Evolutionary conservation across 2,113 vertebrate genomes (phyloP), one percentile per base, ranked within the genome.

Genomic region (Nerophis lumbriciformis): DNA sequence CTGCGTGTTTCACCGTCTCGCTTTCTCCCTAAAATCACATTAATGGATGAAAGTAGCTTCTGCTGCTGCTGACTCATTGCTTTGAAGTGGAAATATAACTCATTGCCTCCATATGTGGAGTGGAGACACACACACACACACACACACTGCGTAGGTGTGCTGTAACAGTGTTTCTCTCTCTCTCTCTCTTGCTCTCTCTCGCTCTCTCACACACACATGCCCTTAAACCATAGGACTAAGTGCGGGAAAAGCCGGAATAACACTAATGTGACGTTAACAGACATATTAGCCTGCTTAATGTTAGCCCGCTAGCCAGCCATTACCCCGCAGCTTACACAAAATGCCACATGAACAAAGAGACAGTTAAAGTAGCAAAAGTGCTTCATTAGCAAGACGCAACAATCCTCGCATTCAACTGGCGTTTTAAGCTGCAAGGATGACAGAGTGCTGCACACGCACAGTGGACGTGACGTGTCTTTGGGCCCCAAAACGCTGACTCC

Each of bases 61-160:
- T 83, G 79, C 83, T 71, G 77, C 77, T 82, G 86, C 83, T 83
- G 85, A 85, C 79, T 84, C 76, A 77, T 79, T 51, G 79, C 87
- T 88, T 88, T 88, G 85, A 88, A 87, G 85, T 88, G 87, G 87
- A 85, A 88, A 88, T 88, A 69, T 59, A 85, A 79, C 79, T 85
- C 82, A 87, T 76, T 85, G 83, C 73, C 82, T 81, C 76, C 82
- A 84, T 87, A 87, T 83, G 81, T 78, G 74, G 70, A 71, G 65
- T n/a, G 65, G 15, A 19, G 75, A 57, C 39, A 63, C 66, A 49
- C 64, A 65, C 72, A 73, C 68, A 61, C 66, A 35, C 53, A 52
- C 21, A 61, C 52, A 68, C 49, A 65, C 42, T 56, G 62, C 6
- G 53, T 73, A 83, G 79, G 81, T 81, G 75, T 69, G 68, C 69